Base-by-base conservation (phyloP, 2,113 vertebrate species). In the Peromyscus leucopus region DNA sequence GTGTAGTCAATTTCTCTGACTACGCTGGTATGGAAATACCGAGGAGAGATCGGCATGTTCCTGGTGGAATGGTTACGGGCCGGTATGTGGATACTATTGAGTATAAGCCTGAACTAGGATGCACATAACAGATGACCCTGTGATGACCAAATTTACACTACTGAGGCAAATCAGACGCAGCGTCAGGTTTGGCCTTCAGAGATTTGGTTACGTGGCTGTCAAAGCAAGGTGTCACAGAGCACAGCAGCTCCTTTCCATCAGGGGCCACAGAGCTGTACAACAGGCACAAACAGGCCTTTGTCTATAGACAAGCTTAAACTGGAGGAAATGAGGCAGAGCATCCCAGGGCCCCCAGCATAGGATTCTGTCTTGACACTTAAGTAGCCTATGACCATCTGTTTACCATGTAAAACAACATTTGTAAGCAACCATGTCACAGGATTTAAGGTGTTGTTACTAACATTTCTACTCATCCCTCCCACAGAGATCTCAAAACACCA, bases 211-310 rank as follows among this genome's bases (percentile, higher is more conserved):
- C 6, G 1, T 33, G 57, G 39, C 65, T 95, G 63, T 87, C 21
- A 90, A 97, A 95, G 89, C 17, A 78, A 55, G 39, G 67, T 63
- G 67, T 63, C 17, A 95, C 48, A 90, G 79, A 65, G 72, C 39
- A 90, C 7, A 83, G 63, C 22, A 55, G 57, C 3, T 89, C 8
- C 83, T 71, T 33, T 33, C 0, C 26, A 48, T 80, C 36, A 65
- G 71, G 67, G 67, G 87, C 22, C 83, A 2, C 11, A 59, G 36
- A 71, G 72, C 8, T 39, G 67, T 5, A 93, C 15, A 33, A 79
- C 17, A 26, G 3, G 39, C 11, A 86, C 59, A 72, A 33, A 89
- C 11, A 5, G 21, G 51, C 26, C 31, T 78, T 83, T 80, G 33
- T 48, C 82, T 42, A 78, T 1, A 83, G 39, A 69, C 33, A 75